Base-by-base conservation (phyloP, 2,888 invertebrate genomes). In the Metallyticus violacea region DNA sequence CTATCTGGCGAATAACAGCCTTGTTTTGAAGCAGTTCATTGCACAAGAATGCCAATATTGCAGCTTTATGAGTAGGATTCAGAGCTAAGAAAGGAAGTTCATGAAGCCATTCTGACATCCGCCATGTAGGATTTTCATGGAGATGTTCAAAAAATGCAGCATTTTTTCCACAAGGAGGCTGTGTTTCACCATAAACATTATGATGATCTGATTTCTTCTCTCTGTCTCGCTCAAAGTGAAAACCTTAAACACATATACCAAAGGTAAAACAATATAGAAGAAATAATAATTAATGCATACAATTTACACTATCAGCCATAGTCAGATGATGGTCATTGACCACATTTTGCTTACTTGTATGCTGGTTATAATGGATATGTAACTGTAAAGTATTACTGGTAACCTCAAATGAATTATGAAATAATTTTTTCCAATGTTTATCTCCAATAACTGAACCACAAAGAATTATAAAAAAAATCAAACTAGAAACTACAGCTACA, bases 1-100 rank as follows among this genome's bases (percentile, higher is more conserved):
- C 99, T 86, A 99, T 96, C 92, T 99, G 98, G 62, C 96, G 94
- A 90, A 97, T 93, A 89, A 99, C 97, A 9, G 97, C 95, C 92
- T 98, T 98, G 92, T 98, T 98, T 92, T 98, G 97, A 80, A 99
- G 93, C 89, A 99, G 93, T 91, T 99, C 99, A 92, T 99, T 97
- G 92, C 99, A 99, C 29, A 99, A 94, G 92, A 97, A 98, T 1
- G 97, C 97, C 82, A 99, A 92, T 90, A 99, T 97, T 88, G 96
- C 95, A 0, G 98, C 96, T 91, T 99, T 99, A 89, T 96, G 95
- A 0, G 97, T 96, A 2, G 98, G 95, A 91, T 95, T 96, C 3
- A 99, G 93, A 0, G 98, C 95, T 87, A 97, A 94, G 93, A 97
- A 98, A 0, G 98, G 97, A 89, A 96, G 96, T 91, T 96, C 96